Percentiles rank a stretch among this genome's conserved stretches.
These are phyloP conservation scores for Palythoa grandis DNA, from an alignment of 92 coral and sea anemone genomes.

Conservation along the genomic window DNA sequence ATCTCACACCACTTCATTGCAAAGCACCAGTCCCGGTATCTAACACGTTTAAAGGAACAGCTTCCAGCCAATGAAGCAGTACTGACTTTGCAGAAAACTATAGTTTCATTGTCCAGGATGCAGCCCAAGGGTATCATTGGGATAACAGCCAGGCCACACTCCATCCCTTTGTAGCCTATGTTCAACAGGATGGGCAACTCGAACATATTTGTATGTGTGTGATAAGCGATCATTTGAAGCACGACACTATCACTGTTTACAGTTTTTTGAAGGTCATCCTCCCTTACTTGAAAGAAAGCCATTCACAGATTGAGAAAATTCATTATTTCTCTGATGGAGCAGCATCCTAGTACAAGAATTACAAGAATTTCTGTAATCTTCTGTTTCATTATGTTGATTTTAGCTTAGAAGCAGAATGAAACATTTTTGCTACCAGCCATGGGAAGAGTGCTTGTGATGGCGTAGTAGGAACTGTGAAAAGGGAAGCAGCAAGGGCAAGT, in stretches of 20 bases:
- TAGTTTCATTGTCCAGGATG: slow-evolving; percentile 41
- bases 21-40: slow-evolving; percentile 15
- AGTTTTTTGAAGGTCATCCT: slow-evolving; percentile 4
- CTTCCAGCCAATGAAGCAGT: slow-evolving; percentile 21
- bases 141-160: slow-evolving; percentile 41
- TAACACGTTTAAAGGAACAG: slow-evolving; percentile 18
- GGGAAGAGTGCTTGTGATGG: slow-evolving; percentile 41
- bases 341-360: slow-evolving; percentile 26
- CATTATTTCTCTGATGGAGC: slow-evolving; percentile 48
- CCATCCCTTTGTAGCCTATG: slow-evolving; percentile 38
- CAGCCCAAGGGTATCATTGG: slow-evolving; percentile 42
- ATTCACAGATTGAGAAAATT: slow-evolving; percentile 22
- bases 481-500: slow-evolving; percentile 45
- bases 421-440: slow-evolving; percentile 32
- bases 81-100: slow-evolving; percentile 48
- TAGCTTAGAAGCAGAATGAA: slow-evolving; percentile 27
- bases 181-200: slow-evolving; percentile 29
- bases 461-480: slow-evolving; percentile 44
- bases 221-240: slow-evolving; percentile 28
- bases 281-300: slow-evolving; percentile 9
- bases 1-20: slow-evolving; percentile 1
- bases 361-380: slow-evolving; percentile 35
- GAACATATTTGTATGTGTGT: slow-evolving; percentile 31
- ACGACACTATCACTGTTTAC: slow-evolving; percentile 34
- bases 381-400: slow-evolving; percentile 23